Evolutionary conservation across 2,888 invertebrate genomes (phyloP), one percentile per base, ranked within the genome.

Genomic region (Abscondita cerata): DNA sequence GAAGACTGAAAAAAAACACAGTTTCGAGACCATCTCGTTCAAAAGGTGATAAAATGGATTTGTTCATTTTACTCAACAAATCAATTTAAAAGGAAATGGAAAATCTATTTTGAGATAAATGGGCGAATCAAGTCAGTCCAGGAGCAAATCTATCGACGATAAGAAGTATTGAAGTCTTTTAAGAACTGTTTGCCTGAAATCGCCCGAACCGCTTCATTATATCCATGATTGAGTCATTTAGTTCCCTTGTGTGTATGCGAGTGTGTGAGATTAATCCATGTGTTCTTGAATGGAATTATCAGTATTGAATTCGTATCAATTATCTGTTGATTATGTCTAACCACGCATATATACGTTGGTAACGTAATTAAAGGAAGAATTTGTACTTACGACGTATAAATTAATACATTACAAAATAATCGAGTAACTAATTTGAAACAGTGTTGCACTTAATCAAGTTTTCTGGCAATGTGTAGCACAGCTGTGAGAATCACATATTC

Each of bases 401-500:
- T 68, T 68, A 68, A 66, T 64, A 64, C 65, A 68, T 66, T 68
- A 66, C 62, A 68, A 68, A 68, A 68, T 68, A 66, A 68, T 68
- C 65, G 64, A 66, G 59, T 58, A 66, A 64, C 65, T 68, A 68
- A 68, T 68, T 68, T 62, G 65, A 66, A 66, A 59, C 59, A 63
- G 52, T 47, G 59, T 54, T 56, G 60, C 57, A 64, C 60, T 64
- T 64, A 64, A 64, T 64, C 64, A 64, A 64, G 60, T 38, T 60
- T 59, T 53, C 59, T 70, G 70, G 69, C 73, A 78, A 78, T 77
- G 79, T 79, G 78, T 73, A 68, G 72, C 75, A 70, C 79, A 79
- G 78, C 78, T 78, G 79, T 76, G 75, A 69, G 68, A 76, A 76
- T 78, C 78, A 76, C 79, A 79, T 78, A 78, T 78, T 78, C 75